These are phyloP conservation scores for Ophioninae sp. DNA, from an alignment of 2,888 invertebrate species.

Conservation along the genomic window DNA sequence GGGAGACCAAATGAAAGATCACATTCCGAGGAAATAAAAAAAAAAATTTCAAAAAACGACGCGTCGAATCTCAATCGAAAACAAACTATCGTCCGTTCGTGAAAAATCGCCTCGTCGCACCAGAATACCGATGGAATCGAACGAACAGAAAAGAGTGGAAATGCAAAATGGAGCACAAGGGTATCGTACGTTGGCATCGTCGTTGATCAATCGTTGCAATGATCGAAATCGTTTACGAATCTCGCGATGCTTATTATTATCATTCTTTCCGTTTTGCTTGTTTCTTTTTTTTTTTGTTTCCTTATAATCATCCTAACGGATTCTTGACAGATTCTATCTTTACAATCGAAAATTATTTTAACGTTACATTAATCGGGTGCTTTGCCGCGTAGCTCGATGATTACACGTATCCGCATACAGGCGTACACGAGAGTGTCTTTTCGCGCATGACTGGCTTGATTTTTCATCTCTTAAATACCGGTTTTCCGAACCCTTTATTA, in stretches of 20 bases:
- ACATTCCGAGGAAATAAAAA: no score
- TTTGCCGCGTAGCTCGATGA: slow-evolving; percentile 25
- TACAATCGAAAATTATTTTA: slow-evolving; percentile 69
- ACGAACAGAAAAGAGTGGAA: neutral
- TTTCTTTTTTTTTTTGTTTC: neutral
- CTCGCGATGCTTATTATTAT: slow-evolving; percentile 41
- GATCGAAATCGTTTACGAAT: slow-evolving; percentile 48
- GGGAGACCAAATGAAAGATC: no score
- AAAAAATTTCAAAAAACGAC: no score
- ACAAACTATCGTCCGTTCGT: no score
- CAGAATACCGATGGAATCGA: no score
- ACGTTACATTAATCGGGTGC: slow-evolving; percentile 66
- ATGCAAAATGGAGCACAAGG: neutral
- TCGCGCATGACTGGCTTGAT: neutral
- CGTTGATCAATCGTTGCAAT: neutral
- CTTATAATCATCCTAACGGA: slow-evolving; percentile 26
- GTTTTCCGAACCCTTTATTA: slow-evolving; percentile 8
- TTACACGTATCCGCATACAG: slow-evolving; percentile 3
- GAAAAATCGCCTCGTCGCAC: no score
- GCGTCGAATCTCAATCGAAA: no score
- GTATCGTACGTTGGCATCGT: neutral
- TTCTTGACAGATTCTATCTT: slow-evolving; percentile 63
- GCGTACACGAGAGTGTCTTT: neutral
- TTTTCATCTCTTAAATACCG: neutral
- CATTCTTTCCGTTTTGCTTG: slow-evolving; percentile 4